A percentile compares a stretch with the other conserved stretches of the same genome.
Evolutionary conservation across 2,113 vertebrate genomes (phyloP).

Genomic region (Festucalex cinctus): DNA sequence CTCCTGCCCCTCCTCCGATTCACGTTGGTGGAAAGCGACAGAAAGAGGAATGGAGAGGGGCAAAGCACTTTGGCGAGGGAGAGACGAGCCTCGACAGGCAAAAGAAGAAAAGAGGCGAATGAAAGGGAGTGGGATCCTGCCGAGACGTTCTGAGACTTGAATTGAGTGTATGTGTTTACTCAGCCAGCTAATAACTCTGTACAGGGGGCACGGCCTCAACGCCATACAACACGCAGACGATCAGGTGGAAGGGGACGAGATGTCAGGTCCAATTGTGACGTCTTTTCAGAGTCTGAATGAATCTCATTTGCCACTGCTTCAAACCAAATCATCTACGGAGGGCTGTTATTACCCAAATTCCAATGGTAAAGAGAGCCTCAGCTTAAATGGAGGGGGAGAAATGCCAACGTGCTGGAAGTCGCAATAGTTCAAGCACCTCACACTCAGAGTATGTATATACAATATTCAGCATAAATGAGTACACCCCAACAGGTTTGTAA

Average conservation of each 20-base stretch:
- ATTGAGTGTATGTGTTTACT: conserved; percentile 67
- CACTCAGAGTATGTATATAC: too few species aligned
- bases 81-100: conserved; percentile 55
- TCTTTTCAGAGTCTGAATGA: conserved; percentile 51
- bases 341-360: conserved; percentile 49
- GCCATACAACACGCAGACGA: conserved; percentile 56
- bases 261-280: conserved; percentile 58
- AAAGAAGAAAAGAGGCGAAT: conserved; percentile 51
- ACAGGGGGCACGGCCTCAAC: conserved; percentile 62
- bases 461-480: too few species aligned
- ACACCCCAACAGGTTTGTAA: too few species aligned
- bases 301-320: conserved; percentile 42
- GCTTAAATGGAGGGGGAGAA: conserved; percentile 17
- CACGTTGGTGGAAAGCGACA: conserved; percentile 44
- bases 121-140: conserved; percentile 48
- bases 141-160: conserved; percentile 52
- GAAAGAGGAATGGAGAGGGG: conserved; percentile 47
- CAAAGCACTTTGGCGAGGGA: conserved; percentile 38
- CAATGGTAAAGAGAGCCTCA: conserved; percentile 46
- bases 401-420: too few species aligned
- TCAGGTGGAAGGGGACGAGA: conserved; percentile 60
- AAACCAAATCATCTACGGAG: conserved; percentile 37
- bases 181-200: conserved; percentile 70
- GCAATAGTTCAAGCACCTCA: too few species aligned
- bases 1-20: conserved; percentile 49